These are phyloP conservation scores for Belonocnema kinseyi DNA, from an alignment of 1,140 invertebrate species.

Conservation along the genomic window DNA sequence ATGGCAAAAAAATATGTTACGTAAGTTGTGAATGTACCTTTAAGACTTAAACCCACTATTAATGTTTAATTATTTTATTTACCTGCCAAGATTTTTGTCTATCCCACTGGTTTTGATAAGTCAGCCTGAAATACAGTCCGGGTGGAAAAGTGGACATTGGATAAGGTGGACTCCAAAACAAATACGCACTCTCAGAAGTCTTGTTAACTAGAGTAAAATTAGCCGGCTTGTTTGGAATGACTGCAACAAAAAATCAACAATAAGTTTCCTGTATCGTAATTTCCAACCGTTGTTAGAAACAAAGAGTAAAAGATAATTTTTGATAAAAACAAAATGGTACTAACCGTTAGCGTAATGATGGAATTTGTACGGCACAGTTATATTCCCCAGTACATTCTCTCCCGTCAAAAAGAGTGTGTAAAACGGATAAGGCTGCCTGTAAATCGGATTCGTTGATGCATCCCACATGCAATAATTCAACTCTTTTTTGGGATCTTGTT, in stretches of 20 bases:
- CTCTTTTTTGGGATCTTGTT: slow-evolving; percentile 41
- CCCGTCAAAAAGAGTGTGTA: slow-evolving; percentile 77
- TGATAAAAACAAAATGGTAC: slow-evolving; percentile 40
- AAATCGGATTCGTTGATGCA: slow-evolving; percentile 77
- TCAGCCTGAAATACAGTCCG: slow-evolving; percentile 78
- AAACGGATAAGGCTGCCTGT: slow-evolving; percentile 77
- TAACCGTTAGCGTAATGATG: slow-evolving; percentile 80
- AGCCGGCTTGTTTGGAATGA: slow-evolving; percentile 78
- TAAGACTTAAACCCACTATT: too few species aligned
- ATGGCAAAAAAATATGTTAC: too few species aligned
- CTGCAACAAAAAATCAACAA: slow-evolving; percentile 65
- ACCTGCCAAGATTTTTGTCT: slow-evolving; percentile 77
- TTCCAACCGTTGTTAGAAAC: background rate
- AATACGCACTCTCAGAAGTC: slow-evolving; percentile 76
- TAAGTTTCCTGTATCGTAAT: background rate
- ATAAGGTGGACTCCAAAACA: slow-evolving; percentile 79
- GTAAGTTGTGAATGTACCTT: too few species aligned
- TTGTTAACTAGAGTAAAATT: slow-evolving; percentile 77
- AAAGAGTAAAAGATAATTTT: slow-evolving; percentile 7
- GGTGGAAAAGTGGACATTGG: slow-evolving; percentile 78
- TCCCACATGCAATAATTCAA: slow-evolving; percentile 76
- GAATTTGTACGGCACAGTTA: slow-evolving; percentile 73
- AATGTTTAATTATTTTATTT: slow-evolving; percentile 34
- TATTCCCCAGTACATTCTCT: slow-evolving; percentile 77
- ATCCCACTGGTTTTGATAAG: slow-evolving; percentile 80